Evolutionary conservation across 2,888 invertebrate species (phyloP).

Genomic region (Polymixis lichenea): DNA sequence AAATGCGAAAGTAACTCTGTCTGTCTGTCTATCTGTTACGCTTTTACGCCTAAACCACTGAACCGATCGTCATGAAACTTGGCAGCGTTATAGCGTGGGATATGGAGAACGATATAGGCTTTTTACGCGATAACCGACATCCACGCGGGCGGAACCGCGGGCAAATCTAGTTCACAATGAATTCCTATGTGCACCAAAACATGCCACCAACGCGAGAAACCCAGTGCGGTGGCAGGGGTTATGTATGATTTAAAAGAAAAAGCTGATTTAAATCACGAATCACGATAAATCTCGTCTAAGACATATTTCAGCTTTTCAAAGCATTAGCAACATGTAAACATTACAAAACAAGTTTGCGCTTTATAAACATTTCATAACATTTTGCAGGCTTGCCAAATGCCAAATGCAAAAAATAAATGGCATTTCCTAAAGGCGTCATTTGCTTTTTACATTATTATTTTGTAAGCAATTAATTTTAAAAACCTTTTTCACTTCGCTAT

Average conservation of each 20-base stretch:
- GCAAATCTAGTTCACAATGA: background rate
- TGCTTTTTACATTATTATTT: background rate
- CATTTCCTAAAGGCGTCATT: conserved; percentile 32
- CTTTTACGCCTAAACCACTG: no score
- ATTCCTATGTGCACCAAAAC: background rate
- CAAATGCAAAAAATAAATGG: conserved; percentile 32
- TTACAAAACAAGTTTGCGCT: conserved; percentile 8
- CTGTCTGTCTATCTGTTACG: no score
- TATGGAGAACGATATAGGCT: no score
- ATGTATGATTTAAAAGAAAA: conserved; percentile 23
- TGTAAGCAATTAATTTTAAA: no score
- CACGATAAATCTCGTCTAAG: conserved; percentile 30
- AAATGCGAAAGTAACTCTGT: no score
- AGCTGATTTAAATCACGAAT: conserved; percentile 13
- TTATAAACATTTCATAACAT: conserved; percentile 49
- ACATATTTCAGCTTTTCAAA: conserved; percentile 33
- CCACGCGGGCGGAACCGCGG: no score
- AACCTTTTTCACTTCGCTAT: no score
- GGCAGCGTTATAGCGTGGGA: no score
- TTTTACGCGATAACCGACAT: no score
- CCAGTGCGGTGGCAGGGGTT: no score
- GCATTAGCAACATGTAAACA: conserved; percentile 50
- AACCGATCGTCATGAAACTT: no score
- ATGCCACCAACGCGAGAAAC: background rate
- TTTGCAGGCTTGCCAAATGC: conserved; percentile 34